Evolutionary conservation across 2,113 vertebrate genomes (phyloP).

Genomic region (Peromyscus polionotus): DNA sequence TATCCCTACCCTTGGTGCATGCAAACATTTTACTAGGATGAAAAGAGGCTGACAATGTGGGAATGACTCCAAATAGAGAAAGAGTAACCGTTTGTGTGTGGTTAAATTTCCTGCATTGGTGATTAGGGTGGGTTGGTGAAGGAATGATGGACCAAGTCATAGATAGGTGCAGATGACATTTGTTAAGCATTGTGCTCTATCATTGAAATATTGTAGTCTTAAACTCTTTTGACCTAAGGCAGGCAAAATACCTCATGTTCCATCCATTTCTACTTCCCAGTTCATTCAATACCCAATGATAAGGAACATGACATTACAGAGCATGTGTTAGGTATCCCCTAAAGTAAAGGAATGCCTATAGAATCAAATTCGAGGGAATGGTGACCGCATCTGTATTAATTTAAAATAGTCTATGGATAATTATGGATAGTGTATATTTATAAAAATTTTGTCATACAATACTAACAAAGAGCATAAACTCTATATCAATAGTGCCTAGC

Average conservation of each 20-base stretch:
- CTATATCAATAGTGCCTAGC: not conserved
- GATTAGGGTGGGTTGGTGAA: not conserved
- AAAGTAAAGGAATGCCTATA: rapidly evolving
- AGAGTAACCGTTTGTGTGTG: not conserved
- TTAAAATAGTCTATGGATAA: not conserved
- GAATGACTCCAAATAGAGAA: not conserved
- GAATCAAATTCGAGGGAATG: not conserved
- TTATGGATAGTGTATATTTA: not conserved
- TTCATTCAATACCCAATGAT: not conserved
- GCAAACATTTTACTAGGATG: not conserved
- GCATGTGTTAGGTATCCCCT: not conserved
- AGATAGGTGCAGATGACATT: not conserved
- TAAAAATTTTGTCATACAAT: not conserved
- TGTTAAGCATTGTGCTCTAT: not conserved
- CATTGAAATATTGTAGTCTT: not conserved
- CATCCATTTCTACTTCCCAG: not conserved
- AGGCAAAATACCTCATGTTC: not conserved
- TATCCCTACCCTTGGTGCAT: not conserved
- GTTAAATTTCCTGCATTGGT: not conserved
- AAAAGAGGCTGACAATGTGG: not conserved
- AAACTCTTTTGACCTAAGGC: not conserved
- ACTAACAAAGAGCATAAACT: not conserved
- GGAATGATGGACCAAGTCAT: not conserved
- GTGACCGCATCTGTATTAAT: not conserved
- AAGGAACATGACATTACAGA: not conserved